Evolutionary conservation across 2,888 invertebrate genomes (phyloP).

Genomic region (Parelbella ahira): DNA sequence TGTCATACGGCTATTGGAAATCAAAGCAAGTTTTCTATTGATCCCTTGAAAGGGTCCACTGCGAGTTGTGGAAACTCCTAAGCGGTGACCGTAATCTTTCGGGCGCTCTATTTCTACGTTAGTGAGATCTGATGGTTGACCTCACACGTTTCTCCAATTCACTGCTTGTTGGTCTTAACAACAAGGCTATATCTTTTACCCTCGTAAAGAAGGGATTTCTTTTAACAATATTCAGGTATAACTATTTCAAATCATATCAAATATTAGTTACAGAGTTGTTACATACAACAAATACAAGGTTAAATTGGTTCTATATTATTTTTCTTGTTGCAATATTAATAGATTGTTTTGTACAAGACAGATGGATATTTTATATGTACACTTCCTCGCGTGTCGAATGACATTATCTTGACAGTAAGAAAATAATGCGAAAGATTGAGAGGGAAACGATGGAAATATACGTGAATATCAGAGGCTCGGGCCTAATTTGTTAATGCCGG

Average conservation of each 20-base stretch:
- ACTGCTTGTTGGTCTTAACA: conserved; percentile 41
- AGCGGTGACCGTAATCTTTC: conserved; percentile 63
- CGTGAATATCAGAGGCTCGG: conserved; percentile 3
- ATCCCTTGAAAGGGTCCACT: conserved; percentile 44
- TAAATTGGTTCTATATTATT: too few relatives aligned
- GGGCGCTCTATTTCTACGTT: conserved; percentile 54
- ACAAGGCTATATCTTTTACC: neutral
- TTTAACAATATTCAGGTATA: too few relatives aligned
- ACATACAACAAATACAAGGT: too few relatives aligned
- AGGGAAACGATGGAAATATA: conserved; percentile 9
- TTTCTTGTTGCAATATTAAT: too few relatives aligned
- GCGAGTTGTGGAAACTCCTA: conserved; percentile 60
- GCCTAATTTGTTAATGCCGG: conserved; percentile 24
- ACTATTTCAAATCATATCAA: too few relatives aligned
- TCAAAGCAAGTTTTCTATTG: conserved; percentile 56
- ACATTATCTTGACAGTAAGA: conserved; percentile 2
- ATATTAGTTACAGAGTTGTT: too few relatives aligned
- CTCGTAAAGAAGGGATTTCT: too few relatives aligned
- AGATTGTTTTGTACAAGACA: too few relatives aligned
- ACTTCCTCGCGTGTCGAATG: too few relatives aligned
- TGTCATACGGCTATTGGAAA: conserved; percentile 44
- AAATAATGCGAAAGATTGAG: neutral
- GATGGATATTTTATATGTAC: too few relatives aligned
- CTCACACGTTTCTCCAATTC: conserved; percentile 61
- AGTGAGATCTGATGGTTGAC: conserved; percentile 59